These are phyloP conservation scores for Bombus superbus DNA, from an alignment of 1,140 invertebrate species.

Conservation along the genomic window DNA sequence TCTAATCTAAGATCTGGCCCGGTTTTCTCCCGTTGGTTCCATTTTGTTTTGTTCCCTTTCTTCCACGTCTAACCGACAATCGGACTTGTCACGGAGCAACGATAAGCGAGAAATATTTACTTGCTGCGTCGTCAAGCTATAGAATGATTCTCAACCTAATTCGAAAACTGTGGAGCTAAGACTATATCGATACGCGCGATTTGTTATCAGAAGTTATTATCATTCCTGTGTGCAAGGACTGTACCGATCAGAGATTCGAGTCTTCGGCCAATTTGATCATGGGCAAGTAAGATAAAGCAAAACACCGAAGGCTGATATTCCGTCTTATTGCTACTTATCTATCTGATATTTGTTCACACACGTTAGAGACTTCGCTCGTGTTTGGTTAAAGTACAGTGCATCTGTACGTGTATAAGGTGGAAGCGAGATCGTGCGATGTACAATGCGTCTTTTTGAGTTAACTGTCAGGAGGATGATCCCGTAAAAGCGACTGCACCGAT, in stretches of 20 bases:
- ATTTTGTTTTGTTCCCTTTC: no score
- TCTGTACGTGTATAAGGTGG: neutral
- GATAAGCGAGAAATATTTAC: neutral
- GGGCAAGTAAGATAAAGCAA: no score
- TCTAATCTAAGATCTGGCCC: constrained; percentile 27
- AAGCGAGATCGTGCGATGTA: neutral
- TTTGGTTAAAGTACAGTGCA: no score
- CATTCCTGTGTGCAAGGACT: neutral
- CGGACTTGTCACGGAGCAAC: neutral
- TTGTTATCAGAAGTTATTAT: neutral
- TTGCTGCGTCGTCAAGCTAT: neutral
- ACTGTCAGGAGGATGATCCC: neutral
- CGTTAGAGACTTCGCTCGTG: no score
- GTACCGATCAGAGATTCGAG: neutral
- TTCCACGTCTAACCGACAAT: neutral
- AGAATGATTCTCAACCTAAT: neutral
- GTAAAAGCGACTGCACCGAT: neutral
- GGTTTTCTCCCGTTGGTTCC: neutral
- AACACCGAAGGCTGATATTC: no score
- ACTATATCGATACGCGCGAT: neutral
- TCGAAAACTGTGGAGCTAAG: accelerated
- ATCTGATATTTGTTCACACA: no score
- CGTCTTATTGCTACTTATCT: no score
- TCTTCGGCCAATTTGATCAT: no score
- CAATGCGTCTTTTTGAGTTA: neutral